Conservation (phyloP, 2,113 vertebrate genomes). For the Notiomystis cincta region DNA sequence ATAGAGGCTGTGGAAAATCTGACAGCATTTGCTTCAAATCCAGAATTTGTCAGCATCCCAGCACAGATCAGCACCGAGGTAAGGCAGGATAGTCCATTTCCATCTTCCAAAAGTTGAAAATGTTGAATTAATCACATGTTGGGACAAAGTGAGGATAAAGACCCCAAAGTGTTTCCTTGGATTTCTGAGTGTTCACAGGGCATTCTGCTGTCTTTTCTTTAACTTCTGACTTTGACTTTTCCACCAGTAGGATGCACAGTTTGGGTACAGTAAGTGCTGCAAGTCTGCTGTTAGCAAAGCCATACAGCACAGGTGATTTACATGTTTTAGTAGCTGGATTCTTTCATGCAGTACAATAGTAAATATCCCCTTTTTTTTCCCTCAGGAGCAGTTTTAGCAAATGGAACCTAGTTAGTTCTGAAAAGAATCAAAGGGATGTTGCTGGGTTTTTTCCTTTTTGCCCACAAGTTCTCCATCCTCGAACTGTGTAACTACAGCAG, state of each 20-base stretch:
- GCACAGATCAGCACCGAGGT: constrained; percentile 97
- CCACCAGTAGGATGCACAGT: not conserved
- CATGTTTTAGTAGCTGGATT: not conserved
- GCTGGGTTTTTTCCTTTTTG: not conserved
- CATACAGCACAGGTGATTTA: not conserved
- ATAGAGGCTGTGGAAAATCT: constrained; percentile 97
- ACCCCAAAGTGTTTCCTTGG: not conserved
- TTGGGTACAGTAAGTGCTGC: not conserved
- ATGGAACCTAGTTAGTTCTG: not conserved
- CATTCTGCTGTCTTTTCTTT: not conserved
- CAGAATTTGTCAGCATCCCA: constrained; percentile 95
- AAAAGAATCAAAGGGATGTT: not conserved
- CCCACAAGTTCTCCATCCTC: not conserved
- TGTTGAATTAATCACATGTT: not conserved
- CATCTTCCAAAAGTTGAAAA: not conserved
- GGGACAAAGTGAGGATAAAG: not conserved
- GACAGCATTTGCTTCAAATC: constrained; percentile 93
- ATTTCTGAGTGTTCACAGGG: not conserved
- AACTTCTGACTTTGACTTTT: not conserved
- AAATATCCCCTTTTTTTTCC: not conserved
- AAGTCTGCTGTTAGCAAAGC: not conserved
- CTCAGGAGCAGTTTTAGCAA: not conserved
- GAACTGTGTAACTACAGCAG: not conserved
- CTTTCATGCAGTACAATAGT: not conserved
- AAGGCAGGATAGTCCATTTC: not conserved